These are phyloP conservation scores for Trichomycterus rosablanca DNA, from an alignment of 2,113 vertebrate genomes.

Conservation along the genomic window DNA sequence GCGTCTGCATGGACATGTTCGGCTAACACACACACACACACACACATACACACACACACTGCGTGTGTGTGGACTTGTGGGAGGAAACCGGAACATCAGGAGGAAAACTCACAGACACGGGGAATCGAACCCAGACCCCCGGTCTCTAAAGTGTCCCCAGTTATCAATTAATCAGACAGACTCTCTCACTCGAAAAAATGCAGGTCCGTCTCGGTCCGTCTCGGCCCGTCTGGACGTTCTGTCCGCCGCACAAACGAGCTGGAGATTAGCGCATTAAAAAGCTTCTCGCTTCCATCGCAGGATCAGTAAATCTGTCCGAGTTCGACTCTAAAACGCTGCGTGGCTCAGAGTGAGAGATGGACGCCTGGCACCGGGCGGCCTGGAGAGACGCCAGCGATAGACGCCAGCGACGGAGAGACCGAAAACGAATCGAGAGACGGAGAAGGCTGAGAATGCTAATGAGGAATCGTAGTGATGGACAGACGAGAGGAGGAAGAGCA, in stretches of 20 bases:
- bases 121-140: too few species aligned
- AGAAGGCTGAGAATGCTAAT: background rate
- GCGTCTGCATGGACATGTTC: too few species aligned
- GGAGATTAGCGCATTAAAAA: constrained; percentile 53
- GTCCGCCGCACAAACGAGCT: constrained; percentile 43
- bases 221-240: background rate
- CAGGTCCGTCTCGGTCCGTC: constrained; percentile 45
- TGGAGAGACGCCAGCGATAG: constrained; percentile 12
- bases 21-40: too few species aligned
- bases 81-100: too few species aligned
- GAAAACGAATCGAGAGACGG: constrained; percentile 16
- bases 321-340: constrained; percentile 60
- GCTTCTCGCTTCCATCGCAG: constrained; percentile 22
- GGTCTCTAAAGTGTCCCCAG: too few species aligned
- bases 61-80: too few species aligned
- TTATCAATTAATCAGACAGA: too few species aligned
- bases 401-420: constrained; percentile 17
- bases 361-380: constrained; percentile 57
- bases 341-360: constrained; percentile 64
- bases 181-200: too few species aligned
- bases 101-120: too few species aligned
- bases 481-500: too few species aligned
- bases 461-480: too few species aligned
- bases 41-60: too few species aligned
- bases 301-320: constrained; percentile 66